A percentile compares a stretch with the other conserved stretches of the same genome.
These are phyloP conservation scores for Cavia porcellus DNA, from an alignment of 2,113 vertebrate genomes.

Conservation along the genomic window DNA sequence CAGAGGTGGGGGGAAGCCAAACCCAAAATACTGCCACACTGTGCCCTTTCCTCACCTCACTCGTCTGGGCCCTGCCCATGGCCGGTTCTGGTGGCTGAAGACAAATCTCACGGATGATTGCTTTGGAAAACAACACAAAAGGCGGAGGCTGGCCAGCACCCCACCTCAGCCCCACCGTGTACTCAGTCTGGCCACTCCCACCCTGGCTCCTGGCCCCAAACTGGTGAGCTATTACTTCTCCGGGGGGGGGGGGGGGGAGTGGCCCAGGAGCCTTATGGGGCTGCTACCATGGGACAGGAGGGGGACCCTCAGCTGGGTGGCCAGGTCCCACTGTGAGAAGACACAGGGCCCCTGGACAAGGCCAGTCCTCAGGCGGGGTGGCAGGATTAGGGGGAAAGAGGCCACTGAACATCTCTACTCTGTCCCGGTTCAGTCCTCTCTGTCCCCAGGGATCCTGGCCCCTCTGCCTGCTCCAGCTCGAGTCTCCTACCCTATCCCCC, in stretches of 20 bases:
- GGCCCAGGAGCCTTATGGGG: neutral
- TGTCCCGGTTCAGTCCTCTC: neutral
- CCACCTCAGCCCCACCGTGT: neutral
- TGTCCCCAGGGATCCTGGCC: fast-evolving
- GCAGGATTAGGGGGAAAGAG: neutral
- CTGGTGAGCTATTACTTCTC: neutral
- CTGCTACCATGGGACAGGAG: neutral
- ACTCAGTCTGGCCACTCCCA: neutral
- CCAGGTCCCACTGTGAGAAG: neutral
- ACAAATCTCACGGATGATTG: constrained; percentile 76
- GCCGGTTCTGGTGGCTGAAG: constrained; percentile 53
- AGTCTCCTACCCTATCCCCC: neutral
- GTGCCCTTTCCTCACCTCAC: neutral
- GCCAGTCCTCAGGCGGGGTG: neutral
- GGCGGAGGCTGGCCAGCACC: constrained; percentile 4
- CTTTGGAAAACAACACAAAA: constrained; percentile 4
- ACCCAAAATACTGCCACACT: constrained; percentile 26
- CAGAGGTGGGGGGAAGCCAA: neutral
- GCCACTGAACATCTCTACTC: neutral
- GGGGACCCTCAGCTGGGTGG: neutral
- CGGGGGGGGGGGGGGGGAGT: neutral
- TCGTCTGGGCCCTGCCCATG: neutral
- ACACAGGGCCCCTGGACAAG: neutral
- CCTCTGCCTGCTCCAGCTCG: neutral
- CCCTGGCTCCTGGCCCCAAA: constrained; percentile 15